A percentile compares a stretch with the other conserved stretches of the same genome.
These are phyloP conservation scores for Phylloscopus collybita DNA, from an alignment of 2,797 vertebrate genomes.

Conservation along the genomic window DNA sequence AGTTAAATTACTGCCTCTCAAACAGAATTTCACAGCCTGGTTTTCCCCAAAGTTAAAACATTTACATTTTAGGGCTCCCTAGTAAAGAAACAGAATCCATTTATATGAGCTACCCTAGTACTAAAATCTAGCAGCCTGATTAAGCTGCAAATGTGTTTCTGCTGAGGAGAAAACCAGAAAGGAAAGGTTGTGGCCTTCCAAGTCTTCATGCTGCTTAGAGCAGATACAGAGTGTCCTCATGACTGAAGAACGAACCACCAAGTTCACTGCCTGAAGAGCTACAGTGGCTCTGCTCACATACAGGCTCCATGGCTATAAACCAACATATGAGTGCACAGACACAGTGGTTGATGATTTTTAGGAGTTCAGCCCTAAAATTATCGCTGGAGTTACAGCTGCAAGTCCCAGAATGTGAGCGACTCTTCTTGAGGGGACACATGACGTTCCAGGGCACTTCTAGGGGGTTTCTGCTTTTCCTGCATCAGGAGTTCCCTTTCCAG, in stretches of 20 bases:
- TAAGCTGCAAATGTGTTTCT: not conserved
- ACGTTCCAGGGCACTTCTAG: not conserved
- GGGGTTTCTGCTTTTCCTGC: not conserved
- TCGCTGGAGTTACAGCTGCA: fast-evolving
- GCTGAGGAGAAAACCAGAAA: not conserved
- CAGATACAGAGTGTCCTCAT: not conserved
- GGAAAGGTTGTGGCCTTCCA: not conserved
- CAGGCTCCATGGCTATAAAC: fast-evolving
- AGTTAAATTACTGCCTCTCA: not conserved
- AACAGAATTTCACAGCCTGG: not conserved
- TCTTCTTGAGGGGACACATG: not conserved
- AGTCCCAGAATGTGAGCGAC: not conserved
- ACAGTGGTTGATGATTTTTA: not conserved
- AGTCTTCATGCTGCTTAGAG: not conserved
- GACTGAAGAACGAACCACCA: not conserved
- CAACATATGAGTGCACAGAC: fast-evolving
- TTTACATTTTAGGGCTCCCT: not conserved
- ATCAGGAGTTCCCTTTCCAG: not conserved
- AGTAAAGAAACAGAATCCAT: not conserved
- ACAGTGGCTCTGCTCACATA: not conserved
- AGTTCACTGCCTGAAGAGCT: not conserved
- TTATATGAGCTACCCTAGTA: not conserved
- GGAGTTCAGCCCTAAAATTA: not conserved
- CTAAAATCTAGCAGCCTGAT: not conserved
- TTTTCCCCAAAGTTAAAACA: not conserved